Conservation (phyloP, 2,888 invertebrate genomes). For the Sericinus montela region DNA sequence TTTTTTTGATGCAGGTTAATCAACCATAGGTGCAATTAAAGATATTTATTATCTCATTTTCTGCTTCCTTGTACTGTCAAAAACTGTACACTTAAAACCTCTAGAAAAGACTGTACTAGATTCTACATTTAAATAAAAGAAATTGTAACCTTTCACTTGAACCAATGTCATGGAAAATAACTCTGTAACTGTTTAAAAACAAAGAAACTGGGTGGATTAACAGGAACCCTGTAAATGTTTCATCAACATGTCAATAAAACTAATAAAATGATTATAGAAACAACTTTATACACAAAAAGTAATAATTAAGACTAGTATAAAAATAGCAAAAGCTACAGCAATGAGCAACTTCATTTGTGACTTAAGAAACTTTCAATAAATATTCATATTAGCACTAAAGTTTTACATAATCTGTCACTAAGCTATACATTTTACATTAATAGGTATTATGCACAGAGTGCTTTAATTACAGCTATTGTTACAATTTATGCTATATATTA, state of each 20-base stretch:
- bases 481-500: constrained; percentile 51
- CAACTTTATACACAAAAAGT: constrained; percentile 55
- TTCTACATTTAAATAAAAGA: too few species aligned
- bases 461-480: constrained; percentile 30
- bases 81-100: too few species aligned
- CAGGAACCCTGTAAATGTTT: too few species aligned
- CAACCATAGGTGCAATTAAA: too few species aligned
- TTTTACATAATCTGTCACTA: constrained; percentile 12
- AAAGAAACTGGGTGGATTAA: too few species aligned
- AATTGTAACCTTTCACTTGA: too few species aligned
- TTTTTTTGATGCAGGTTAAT: too few species aligned
- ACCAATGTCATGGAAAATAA: too few species aligned
- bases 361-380: constrained; percentile 35
- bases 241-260: constrained; percentile 3
- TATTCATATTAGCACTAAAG: constrained; percentile 27
- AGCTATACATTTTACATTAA: constrained; percentile 13
- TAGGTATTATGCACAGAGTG: constrained; percentile 47
- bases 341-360: constrained; percentile 70
- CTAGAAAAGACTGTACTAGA: too few species aligned
- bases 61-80: too few species aligned
- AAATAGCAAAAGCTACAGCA: constrained; percentile 72
- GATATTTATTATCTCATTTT: too few species aligned
- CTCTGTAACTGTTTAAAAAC: too few species aligned
- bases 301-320: constrained; percentile 72
- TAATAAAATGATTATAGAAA: constrained; percentile 37